A percentile compares a stretch with the other conserved stretches of the same genome.
Conservation (phyloP, 2,888 invertebrate species). For the Apeira syringaria region DNA sequence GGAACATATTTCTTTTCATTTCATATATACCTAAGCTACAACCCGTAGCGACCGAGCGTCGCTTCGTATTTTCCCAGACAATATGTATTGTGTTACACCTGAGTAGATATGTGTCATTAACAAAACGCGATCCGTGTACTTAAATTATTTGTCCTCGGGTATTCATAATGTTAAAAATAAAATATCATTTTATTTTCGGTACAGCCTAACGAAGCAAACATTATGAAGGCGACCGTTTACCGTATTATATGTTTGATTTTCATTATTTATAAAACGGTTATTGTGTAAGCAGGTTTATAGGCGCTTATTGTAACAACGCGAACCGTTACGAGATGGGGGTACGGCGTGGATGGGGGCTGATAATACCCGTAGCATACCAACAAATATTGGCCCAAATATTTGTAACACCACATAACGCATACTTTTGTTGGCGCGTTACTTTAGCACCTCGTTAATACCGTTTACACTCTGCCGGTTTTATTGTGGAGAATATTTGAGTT, state of each 20-base stretch:
- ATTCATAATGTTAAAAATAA: no score
- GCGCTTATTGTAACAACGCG: neutral
- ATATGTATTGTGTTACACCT: no score
- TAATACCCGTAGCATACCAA: slow-evolving; percentile 10
- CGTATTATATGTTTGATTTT: neutral
- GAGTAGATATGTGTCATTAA: no score
- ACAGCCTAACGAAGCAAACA: neutral
- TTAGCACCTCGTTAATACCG: slow-evolving; percentile 33
- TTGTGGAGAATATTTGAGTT: slow-evolving; percentile 30
- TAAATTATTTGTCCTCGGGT: no score
- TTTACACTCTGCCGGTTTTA: slow-evolving; percentile 33
- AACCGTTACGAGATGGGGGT: neutral
- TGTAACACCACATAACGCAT: slow-evolving; percentile 19
- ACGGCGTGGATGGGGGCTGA: neutral
- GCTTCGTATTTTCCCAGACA: no score
- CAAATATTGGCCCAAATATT: slow-evolving; percentile 11
- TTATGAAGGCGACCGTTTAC: neutral
- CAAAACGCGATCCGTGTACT: no score
- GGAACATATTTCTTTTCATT: no score
- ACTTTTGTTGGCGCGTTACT: slow-evolving; percentile 22
- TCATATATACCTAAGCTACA: no score
- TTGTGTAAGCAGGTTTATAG: slow-evolving; percentile 2
- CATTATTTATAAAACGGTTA: slow-evolving; percentile 14
- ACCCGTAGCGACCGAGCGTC: no score
- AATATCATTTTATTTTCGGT: slow-evolving; percentile 4